Evolutionary conservation across 1,140 invertebrate species (phyloP).

Genomic region (Protaetia brevitarsis): DNA sequence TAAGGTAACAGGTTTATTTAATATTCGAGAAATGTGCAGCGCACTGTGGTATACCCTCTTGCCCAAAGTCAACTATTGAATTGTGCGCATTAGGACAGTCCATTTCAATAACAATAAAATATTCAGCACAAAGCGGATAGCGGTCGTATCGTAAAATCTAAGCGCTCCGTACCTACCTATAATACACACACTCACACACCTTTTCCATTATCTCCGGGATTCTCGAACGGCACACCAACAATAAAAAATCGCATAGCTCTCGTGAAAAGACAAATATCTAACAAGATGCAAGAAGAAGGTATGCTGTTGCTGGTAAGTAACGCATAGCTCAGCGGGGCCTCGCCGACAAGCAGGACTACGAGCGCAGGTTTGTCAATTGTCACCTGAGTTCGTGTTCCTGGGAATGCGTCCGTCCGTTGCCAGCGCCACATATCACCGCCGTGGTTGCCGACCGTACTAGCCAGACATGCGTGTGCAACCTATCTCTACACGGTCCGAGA

Average conservation of each 20-base stretch:
- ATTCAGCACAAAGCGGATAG: background rate
- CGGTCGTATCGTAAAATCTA: conserved; percentile 1
- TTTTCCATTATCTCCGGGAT: conserved; percentile 43
- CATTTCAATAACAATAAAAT: conserved; percentile 22
- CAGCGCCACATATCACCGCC: conserved; percentile 41
- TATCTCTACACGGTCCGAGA: conserved; percentile 23
- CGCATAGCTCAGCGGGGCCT: conserved; percentile 44
- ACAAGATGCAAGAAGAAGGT: conserved; percentile 43
- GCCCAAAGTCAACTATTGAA: background rate
- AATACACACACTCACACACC: conserved; percentile 32
- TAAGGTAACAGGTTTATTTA: background rate
- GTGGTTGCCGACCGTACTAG: conserved; percentile 11
- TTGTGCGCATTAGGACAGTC: background rate
- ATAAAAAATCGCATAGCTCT: conserved; percentile 34
- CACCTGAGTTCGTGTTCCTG: conserved; percentile 43
- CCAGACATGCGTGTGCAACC: conserved; percentile 26
- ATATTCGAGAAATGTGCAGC: too few relatives aligned
- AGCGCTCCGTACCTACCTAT: background rate
- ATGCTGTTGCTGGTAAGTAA: conserved; percentile 40
- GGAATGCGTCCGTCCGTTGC: conserved; percentile 39
- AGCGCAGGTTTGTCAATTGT: conserved; percentile 47
- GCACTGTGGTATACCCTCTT: too few relatives aligned
- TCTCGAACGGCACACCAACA: conserved; percentile 35
- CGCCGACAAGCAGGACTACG: conserved; percentile 40
- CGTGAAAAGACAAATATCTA: conserved; percentile 42